phyloP scores from a whole-genome alignment of 35 echinoderm and acorn worm species.

The Stichopus chloronotus region DNA sequence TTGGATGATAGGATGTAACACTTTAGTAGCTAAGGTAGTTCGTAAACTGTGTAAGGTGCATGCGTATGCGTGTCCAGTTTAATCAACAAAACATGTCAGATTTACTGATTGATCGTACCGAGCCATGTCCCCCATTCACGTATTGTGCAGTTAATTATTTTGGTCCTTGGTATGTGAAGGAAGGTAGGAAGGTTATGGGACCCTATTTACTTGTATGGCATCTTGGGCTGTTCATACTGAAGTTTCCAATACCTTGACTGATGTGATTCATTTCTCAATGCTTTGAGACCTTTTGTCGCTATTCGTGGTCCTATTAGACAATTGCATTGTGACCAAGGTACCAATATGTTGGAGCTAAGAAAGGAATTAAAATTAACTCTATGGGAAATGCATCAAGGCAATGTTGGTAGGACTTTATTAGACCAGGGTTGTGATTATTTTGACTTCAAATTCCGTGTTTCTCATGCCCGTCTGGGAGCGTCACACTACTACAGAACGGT shows the following conservation, averaged over 20 bases:
- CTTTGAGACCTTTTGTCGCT: conserved; percentile 56
- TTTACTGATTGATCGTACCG: conserved; percentile 27
- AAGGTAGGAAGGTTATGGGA: conserved; percentile 58
- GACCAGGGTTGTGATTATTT: neutral
- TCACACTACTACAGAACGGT: too few relatives aligned
- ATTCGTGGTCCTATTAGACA: conserved; percentile 32
- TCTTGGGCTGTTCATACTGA: conserved; percentile 76
- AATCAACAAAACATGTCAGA: conserved; percentile 62
- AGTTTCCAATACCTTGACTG: conserved; percentile 35
- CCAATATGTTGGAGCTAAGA: conserved; percentile 42
- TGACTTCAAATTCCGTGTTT: too few relatives aligned
- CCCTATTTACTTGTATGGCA: conserved; percentile 60
- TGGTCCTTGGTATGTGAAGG: conserved; percentile 59
- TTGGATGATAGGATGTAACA: conserved; percentile 62
- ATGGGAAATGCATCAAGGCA: conserved; percentile 13
- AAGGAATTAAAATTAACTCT: conserved; percentile 26
- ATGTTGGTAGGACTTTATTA: neutral
- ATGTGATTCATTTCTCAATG: conserved; percentile 67
- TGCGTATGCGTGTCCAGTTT: neutral
- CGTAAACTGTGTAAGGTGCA: conserved; percentile 39
- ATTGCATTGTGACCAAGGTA: conserved; percentile 34
- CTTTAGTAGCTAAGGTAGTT: conserved; percentile 41
- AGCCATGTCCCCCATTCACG: conserved; percentile 33
- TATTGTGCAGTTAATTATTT: conserved; percentile 61
- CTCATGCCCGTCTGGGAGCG: too few relatives aligned